Base-by-base conservation (phyloP, 2,888 invertebrate species). In the Cryptocephalus moraei region DNA sequence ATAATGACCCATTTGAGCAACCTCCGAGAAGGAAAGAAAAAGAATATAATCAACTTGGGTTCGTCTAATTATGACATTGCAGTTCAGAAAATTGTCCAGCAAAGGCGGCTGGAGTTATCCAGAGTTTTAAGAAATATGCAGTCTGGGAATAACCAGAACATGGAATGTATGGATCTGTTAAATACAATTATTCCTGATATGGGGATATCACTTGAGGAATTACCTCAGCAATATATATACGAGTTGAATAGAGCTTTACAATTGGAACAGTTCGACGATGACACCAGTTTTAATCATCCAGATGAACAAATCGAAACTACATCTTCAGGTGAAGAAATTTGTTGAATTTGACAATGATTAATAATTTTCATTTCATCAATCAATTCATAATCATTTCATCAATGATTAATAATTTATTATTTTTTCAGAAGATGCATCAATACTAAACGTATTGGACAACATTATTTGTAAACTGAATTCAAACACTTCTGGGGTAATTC, bases 171-270 rank as follows among this genome's bases (percentile, higher is more conserved):
- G 39, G 59, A 66, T 46, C 54, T 61, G 44, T 63, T 67, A 40
- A 65, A 67, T 56, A 59, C 66, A 0, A 67, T 70, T 38, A 67
- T 68, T 44, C 68, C 70, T 9, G 69, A 70, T 55, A 63, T 69
- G 47, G 67, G 64, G 13, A 64, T 70, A 40, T 63, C 66, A 58
- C 58, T 70, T 46, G 66, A 69, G 52, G 63, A 66, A 46, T 51
- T 70, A 41, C 69, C 70, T 8, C 50, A 54, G 38, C 63, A 67
- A 53, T 50, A 68, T 12, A 67, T 69, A 42, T 60, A 62, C 51
- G 58, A 64, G 47, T 55, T 69, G 11, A 63, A 63, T 32, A 56
- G 53, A 42, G 63, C 62, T 22, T 22, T 22, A 22, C 22, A 22
- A 22, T 22, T 22, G 22, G 22, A 22, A 22, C 3, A 22, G 22